phyloP scores from a whole-genome alignment of 2,888 invertebrate genomes.

The Agrotis exclamationis region DNA sequence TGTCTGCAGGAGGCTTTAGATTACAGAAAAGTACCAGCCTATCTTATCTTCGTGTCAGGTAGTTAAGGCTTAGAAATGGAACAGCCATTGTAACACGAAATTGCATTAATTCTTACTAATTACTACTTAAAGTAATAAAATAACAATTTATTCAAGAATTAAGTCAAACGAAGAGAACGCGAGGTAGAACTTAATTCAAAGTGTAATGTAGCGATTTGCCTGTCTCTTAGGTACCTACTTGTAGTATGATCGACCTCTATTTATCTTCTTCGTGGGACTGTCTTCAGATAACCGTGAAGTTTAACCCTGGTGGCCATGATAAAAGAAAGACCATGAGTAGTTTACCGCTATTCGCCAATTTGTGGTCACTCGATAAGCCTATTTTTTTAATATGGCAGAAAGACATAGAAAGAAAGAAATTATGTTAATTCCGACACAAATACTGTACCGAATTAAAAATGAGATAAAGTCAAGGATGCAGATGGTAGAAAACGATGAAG shows the following conservation, averaged over 20 bases:
- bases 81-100: conserved; percentile 21
- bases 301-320: no score
- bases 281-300: no score
- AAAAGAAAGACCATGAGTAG: not conserved
- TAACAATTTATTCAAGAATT: no score
- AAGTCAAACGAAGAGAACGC: no score
- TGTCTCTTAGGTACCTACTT: no score
- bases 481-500: not conserved
- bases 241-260: no score
- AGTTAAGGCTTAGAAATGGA: conserved; percentile 10
- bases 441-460: not conserved
- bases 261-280: no score
- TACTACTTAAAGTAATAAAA: not conserved
- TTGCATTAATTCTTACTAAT: conserved; percentile 23
- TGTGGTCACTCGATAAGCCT: not conserved
- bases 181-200: no score
- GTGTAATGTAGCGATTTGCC: no score
- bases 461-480: not conserved
- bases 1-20: no score
- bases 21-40: conserved; percentile 23
- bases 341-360: not conserved
- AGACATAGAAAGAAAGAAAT: not conserved
- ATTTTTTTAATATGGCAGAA: not conserved
- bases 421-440: not conserved
- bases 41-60: conserved; percentile 42